Evolutionary conservation across 2,113 vertebrate genomes (phyloP).

Genomic region (Sciurus niger): DNA sequence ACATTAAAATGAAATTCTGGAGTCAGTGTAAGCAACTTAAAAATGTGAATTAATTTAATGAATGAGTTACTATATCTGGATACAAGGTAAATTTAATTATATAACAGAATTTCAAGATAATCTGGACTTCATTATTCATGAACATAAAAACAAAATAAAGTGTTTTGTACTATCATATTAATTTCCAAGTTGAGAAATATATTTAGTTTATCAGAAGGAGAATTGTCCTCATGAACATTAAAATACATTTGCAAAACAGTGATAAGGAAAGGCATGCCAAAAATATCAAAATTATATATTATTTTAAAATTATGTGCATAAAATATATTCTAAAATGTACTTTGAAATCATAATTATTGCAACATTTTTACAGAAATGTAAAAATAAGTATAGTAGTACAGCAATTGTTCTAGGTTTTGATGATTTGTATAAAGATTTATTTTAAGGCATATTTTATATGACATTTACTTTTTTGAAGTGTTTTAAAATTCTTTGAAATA

Average conservation of each 20-base stretch:
- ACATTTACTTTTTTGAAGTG: not conserved
- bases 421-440: not conserved
- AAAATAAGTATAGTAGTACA: not conserved
- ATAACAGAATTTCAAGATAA: not conserved
- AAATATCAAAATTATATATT: not conserved
- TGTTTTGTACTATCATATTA: not conserved
- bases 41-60: not conserved
- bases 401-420: not conserved
- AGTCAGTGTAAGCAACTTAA: not conserved
- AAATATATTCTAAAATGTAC: not conserved
- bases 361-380: not conserved
- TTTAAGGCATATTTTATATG: not conserved
- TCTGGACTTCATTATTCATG: not conserved
- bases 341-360: not conserved
- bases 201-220: not conserved
- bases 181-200: not conserved
- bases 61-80: not conserved
- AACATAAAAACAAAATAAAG: not conserved
- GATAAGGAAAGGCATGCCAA: not conserved
- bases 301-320: not conserved
- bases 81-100: not conserved
- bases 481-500: not conserved
- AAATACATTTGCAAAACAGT: not conserved
- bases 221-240: not conserved
- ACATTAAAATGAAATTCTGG: constrained; percentile 1